phyloP scores from a whole-genome alignment of 2,113 vertebrate species.

The Planiliza haematocheilus region DNA sequence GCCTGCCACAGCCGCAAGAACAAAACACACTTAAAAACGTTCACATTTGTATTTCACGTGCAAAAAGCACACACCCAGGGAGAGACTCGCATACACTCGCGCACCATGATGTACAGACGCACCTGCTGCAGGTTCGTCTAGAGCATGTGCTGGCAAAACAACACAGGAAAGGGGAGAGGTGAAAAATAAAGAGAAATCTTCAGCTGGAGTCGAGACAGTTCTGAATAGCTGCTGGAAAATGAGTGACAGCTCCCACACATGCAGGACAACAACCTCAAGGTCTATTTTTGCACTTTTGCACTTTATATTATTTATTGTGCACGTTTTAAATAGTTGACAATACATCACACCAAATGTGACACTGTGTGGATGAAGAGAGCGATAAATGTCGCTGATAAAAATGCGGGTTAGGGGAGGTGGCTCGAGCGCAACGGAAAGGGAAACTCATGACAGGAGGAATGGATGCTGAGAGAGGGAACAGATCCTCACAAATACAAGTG shows the following conservation, averaged over 20 bases:
- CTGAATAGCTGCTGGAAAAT: conserved; percentile 8
- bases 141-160: not conserved
- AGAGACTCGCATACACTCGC: not conserved
- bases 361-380: not conserved
- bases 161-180: not conserved
- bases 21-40: conserved; percentile 10
- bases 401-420: conserved; percentile 3
- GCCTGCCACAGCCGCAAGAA: conserved; percentile 23
- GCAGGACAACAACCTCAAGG: not conserved
- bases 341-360: conserved; percentile 9
- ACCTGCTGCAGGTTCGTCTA: conserved; percentile 6
- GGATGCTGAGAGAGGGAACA: not conserved
- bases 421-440: conserved; percentile 12
- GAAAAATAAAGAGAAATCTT: not conserved
- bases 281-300: conserved; percentile 12
- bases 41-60: not conserved
- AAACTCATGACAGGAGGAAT: conserved; percentile 7
- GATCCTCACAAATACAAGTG: conserved; percentile 1
- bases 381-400: conserved; percentile 1
- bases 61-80: no score
- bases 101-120: conserved; percentile 2
- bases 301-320: conserved; percentile 16
- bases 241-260: not conserved
- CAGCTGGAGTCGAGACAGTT: not conserved
- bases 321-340: conserved; percentile 2